Evolutionary conservation across 1,140 invertebrate species (phyloP).

Genomic region (Leptopilina clavipes): DNA sequence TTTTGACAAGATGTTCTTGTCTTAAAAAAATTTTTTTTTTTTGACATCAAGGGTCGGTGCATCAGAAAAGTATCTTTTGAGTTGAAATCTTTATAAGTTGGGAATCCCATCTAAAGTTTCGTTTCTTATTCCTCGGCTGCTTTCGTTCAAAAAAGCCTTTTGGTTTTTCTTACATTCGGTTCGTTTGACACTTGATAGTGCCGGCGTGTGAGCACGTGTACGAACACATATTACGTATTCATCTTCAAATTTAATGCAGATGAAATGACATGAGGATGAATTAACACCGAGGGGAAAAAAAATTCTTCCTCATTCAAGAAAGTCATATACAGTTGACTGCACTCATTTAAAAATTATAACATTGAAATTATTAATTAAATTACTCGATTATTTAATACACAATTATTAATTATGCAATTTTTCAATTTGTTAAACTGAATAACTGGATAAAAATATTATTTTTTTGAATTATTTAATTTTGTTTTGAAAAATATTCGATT

Average conservation of each 20-base stretch:
- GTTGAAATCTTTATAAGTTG: slow-evolving; percentile 36
- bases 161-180: slow-evolving; percentile 70
- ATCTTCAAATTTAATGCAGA: background rate
- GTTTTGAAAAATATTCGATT: too few species aligned
- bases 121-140: slow-evolving; percentile 48
- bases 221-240: slow-evolving; percentile 7
- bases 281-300: background rate
- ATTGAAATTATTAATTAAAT: too few species aligned
- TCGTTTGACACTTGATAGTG: slow-evolving; percentile 72
- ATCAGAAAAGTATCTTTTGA: slow-evolving; percentile 3
- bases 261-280: background rate
- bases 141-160: slow-evolving; percentile 64
- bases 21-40: too few species aligned
- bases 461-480: too few species aligned
- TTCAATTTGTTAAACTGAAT: too few species aligned
- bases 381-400: too few species aligned
- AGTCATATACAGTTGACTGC: background rate
- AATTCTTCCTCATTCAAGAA: background rate
- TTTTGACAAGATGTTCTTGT: slow-evolving; percentile 3
- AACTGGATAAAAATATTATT: too few species aligned
- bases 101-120: slow-evolving; percentile 58
- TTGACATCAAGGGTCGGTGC: background rate
- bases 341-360: slow-evolving; percentile 39
- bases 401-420: too few species aligned
- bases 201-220: slow-evolving; percentile 48